Conservation (phyloP, 2,797 vertebrate genomes). For the Chelmon rostratus region DNA sequence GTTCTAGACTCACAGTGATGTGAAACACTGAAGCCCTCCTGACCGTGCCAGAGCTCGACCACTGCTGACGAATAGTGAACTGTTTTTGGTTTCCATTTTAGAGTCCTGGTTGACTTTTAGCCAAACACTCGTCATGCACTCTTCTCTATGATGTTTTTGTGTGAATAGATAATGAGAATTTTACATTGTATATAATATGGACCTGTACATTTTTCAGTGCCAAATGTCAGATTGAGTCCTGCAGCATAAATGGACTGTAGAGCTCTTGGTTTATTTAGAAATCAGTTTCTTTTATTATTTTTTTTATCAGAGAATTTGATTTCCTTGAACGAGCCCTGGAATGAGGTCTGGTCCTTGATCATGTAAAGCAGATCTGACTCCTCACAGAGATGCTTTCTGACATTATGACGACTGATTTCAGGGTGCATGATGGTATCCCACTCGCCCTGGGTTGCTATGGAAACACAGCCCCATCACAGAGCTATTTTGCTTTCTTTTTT, state of each 20-base stretch:
- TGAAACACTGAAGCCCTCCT: conserved; percentile 20
- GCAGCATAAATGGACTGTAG: conserved; percentile 35
- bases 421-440: conserved; percentile 14
- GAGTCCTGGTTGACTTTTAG: conserved; percentile 46
- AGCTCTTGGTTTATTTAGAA: conserved; percentile 34
- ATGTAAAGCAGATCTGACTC: conserved; percentile 21
- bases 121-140: conserved; percentile 35
- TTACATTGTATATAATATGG: conserved; percentile 60
- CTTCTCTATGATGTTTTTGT: conserved; percentile 58
- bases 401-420: conserved; percentile 44
- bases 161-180: conserved; percentile 55
- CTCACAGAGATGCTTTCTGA: conserved; percentile 39
- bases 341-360: conserved; percentile 17
- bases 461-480: conserved; percentile 48
- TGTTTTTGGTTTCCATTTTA: conserved; percentile 7
- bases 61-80: conserved; percentile 10
- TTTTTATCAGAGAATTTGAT: background rate
- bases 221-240: conserved; percentile 66
- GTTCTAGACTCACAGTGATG: conserved; percentile 21
- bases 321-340: conserved; percentile 13
- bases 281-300: background rate
- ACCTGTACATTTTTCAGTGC: conserved; percentile 75
- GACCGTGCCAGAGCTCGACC: conserved; percentile 38
- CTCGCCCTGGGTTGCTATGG: conserved; percentile 49
- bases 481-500: conserved; percentile 10